Evolutionary conservation across 2,888 invertebrate species (phyloP).

Genomic region (Prenolepis imparis): DNA sequence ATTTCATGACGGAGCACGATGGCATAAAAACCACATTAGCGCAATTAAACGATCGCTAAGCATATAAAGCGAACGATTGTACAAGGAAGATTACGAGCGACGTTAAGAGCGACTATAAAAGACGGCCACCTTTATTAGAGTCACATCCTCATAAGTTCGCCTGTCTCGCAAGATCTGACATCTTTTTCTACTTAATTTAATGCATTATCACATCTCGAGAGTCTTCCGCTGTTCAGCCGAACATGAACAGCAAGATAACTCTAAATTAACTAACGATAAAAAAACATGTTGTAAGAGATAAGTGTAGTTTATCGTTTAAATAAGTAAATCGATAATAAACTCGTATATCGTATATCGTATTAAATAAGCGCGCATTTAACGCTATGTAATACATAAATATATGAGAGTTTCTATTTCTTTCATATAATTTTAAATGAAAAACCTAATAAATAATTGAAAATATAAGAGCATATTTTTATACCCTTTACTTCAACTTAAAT

Average conservation of each 20-base stretch:
- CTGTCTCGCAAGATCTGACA: background rate
- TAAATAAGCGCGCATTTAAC: background rate
- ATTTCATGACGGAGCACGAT: background rate
- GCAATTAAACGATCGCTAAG: constrained; percentile 32
- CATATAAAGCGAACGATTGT: constrained; percentile 26
- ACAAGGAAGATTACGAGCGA: constrained; percentile 17
- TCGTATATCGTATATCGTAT: background rate
- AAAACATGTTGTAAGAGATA: background rate
- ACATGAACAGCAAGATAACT: background rate
- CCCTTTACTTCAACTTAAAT: background rate
- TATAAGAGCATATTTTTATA: background rate
- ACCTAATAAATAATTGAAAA: background rate
- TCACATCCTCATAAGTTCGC: background rate
- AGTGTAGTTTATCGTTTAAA: background rate
- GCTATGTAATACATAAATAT: background rate
- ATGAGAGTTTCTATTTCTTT: background rate
- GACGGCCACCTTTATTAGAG: background rate
- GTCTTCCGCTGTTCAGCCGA: background rate
- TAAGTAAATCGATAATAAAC: background rate
- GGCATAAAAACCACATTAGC: constrained; percentile 32
- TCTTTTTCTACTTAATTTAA: background rate
- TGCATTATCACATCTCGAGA: background rate
- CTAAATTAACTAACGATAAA: background rate
- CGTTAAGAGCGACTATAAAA: constrained; percentile 26
- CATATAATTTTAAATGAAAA: background rate